phyloP scores from a whole-genome alignment of 2,113 vertebrate genomes.

The Ammodytes dubius region DNA sequence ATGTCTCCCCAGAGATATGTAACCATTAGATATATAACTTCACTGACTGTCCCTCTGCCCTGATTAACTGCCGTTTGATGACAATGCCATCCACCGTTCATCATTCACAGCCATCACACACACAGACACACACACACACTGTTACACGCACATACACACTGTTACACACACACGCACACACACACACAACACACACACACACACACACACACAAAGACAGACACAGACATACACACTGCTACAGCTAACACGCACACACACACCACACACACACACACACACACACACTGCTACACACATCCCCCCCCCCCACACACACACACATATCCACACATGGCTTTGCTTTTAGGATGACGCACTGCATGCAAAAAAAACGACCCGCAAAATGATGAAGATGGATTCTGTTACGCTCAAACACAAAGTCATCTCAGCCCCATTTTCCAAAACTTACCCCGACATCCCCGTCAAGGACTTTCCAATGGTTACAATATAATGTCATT shows the following conservation, averaged over 20 bases:
- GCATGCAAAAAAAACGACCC: conserved; percentile 39
- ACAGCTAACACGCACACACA: too few relatives aligned
- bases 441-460: conserved; percentile 49
- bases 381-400: conserved; percentile 65
- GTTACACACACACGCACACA: too few relatives aligned
- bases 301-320: too few relatives aligned
- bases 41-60: conserved; percentile 60
- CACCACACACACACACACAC: too few relatives aligned
- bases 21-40: conserved; percentile 81
- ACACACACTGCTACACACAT: too few relatives aligned
- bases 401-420: conserved; percentile 46
- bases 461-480: conserved; percentile 67
- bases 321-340: neutral
- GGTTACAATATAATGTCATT: conserved; percentile 48
- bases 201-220: too few relatives aligned
- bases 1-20: conserved; percentile 75
- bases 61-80: conserved; percentile 74
- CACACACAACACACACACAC: too few relatives aligned
- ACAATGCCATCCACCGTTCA: conserved; percentile 65
- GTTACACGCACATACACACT: too few relatives aligned
- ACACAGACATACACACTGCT: too few relatives aligned
- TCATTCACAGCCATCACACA: conserved; percentile 51
- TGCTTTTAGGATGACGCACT: conserved; percentile 54
- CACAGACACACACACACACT: too few relatives aligned
- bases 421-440: conserved; percentile 38